Percentiles rank a stretch among this genome's conserved stretches.
These are phyloP conservation scores for Scophthalmus maximus DNA, from an alignment of 2,113 vertebrate genomes.

Conservation along the genomic window DNA sequence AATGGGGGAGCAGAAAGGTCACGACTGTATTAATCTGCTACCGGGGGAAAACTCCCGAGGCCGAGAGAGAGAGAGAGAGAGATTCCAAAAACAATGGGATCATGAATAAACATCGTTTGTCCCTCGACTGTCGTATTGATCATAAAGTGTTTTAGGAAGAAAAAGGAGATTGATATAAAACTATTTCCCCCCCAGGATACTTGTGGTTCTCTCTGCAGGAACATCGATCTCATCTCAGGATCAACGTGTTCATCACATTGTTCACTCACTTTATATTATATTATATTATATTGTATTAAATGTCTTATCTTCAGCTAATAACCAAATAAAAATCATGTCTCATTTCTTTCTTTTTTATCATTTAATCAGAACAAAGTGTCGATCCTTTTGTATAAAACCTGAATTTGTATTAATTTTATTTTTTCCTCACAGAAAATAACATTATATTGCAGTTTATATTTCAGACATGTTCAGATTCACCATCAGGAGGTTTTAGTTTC, in stretches of 20 bases:
- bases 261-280: too few relatives aligned
- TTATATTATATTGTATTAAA: too few relatives aligned
- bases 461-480: too few relatives aligned
- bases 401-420: too few relatives aligned
- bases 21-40: conserved; percentile 77
- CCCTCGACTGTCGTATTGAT: conserved; percentile 61
- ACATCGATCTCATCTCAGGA: conserved; percentile 43
- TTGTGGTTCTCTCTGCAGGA: conserved; percentile 28
- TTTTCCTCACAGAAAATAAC: too few relatives aligned
- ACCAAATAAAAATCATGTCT: too few relatives aligned
- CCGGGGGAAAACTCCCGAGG: conserved; percentile 67
- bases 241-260: too few relatives aligned
- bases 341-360: background rate
- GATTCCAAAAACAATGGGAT: conserved; percentile 69
- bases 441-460: too few relatives aligned
- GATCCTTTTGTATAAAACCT: too few relatives aligned
- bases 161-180: conserved; percentile 66
- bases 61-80: conserved; percentile 13
- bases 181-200: conserved; percentile 37
- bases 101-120: conserved; percentile 70
- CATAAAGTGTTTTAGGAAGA: conserved; percentile 64
- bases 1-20: conserved; percentile 79
- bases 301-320: too few relatives aligned
- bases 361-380: too few relatives aligned
- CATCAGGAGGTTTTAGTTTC: too few relatives aligned